Evolutionary conservation across 92 coral and sea anemone genomes (phyloP).

Genomic region (Phymanthus crucifer): DNA sequence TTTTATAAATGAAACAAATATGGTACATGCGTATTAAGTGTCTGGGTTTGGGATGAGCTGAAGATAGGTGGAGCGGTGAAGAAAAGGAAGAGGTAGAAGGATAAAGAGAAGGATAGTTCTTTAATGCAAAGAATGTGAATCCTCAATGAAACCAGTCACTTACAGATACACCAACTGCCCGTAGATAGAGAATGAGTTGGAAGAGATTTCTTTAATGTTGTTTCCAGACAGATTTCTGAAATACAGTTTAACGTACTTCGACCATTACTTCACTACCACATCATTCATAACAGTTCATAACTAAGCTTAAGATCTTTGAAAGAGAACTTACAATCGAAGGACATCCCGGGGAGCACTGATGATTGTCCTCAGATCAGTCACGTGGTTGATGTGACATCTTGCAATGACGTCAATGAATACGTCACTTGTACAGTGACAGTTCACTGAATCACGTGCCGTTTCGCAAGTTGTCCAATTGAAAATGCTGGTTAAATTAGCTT

Average conservation of each 20-base stretch:
- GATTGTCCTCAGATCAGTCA: neutral
- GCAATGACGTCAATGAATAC: neutral
- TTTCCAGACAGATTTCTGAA: neutral
- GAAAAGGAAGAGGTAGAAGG: too few relatives aligned
- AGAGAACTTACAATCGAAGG: neutral
- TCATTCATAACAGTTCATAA: neutral
- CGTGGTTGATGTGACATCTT: neutral
- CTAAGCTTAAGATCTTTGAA: neutral
- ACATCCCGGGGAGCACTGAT: neutral
- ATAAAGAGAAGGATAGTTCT: neutral
- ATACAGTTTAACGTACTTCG: neutral
- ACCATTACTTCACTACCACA: neutral
- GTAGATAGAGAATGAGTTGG: neutral
- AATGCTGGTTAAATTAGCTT: neutral
- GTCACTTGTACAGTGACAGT: neutral
- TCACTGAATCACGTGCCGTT: neutral
- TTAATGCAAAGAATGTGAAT: too few relatives aligned
- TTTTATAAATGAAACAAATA: too few relatives aligned
- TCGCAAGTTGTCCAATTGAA: neutral
- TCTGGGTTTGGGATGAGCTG: too few relatives aligned
- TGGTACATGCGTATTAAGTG: too few relatives aligned
- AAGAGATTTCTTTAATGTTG: neutral
- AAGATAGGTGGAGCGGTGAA: too few relatives aligned
- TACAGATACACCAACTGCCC: neutral
- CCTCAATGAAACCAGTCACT: neutral